phyloP scores from a whole-genome alignment of 37 sponge, comb jelly and placozoan species.

The Cladorhizidae sp. region DNA sequence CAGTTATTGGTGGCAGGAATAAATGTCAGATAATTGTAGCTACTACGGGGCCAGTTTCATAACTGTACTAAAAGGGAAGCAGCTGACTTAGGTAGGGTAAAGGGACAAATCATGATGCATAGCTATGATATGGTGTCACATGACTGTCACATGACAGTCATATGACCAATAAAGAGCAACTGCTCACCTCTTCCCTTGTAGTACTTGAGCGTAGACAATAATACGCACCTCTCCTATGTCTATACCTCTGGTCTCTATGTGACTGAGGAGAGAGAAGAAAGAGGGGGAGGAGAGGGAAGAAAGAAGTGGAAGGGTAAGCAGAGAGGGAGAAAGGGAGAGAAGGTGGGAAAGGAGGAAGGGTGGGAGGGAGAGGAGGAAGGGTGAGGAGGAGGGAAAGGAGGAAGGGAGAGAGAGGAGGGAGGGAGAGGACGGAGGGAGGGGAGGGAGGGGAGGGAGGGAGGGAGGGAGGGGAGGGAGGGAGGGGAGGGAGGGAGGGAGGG shows the following conservation, averaged over 20 bases:
- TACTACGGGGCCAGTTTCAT: too few species aligned
- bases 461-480: background rate
- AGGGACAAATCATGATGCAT: too few species aligned
- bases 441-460: background rate
- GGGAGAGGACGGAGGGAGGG: background rate
- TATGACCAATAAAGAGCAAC: too few species aligned
- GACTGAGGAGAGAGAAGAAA: conserved; percentile 22
- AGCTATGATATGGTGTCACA: too few species aligned
- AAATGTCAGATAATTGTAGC: too few species aligned
- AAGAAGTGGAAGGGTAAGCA: too few species aligned
- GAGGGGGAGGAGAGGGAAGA: background rate
- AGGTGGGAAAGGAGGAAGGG: background rate
- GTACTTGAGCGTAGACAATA: conserved; percentile 62
- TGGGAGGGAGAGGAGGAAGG: background rate
- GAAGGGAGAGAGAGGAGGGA: background rate
- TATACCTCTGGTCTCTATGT: conserved; percentile 64
- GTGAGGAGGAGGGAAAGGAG: background rate
- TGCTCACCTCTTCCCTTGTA: conserved; percentile 62
- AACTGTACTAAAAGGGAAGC: too few species aligned
- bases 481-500: conserved; percentile 12
- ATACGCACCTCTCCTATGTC: conserved; percentile 62
- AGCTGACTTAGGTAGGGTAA: too few species aligned
- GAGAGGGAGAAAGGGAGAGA: background rate
- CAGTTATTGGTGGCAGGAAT: too few species aligned
- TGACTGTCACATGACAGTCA: too few species aligned